Conservation (phyloP, 2,797 vertebrate genomes). For the Epinephelus awoara region DNA sequence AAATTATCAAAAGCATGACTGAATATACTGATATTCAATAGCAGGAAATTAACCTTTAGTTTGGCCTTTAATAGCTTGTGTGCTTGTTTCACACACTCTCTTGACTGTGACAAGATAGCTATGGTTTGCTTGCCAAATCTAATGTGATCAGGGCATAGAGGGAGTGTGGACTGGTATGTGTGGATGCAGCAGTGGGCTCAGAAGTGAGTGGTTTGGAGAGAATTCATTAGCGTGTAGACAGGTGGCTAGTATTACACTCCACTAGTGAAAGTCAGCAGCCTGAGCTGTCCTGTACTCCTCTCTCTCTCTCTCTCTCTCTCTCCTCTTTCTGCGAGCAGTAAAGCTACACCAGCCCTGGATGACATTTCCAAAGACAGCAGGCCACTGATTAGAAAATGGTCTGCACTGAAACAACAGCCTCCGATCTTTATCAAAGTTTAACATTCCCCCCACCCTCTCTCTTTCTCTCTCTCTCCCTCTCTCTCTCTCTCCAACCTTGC, state of each 20-base stretch:
- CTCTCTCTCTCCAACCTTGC: slow-evolving; percentile 55
- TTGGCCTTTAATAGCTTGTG: not conserved
- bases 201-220: slow-evolving; percentile 82
- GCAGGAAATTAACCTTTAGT: not conserved
- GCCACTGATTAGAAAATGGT: slow-evolving; percentile 88
- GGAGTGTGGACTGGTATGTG: slow-evolving; percentile 51
- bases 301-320: slow-evolving; percentile 16
- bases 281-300: slow-evolving; percentile 54
- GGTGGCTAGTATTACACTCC: slow-evolving; percentile 86
- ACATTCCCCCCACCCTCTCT: slow-evolving; percentile 67
- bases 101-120: slow-evolving; percentile 41
- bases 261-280: slow-evolving; percentile 81
- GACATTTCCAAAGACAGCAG: slow-evolving; percentile 84
- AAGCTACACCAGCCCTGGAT: slow-evolving; percentile 81
- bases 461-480: slow-evolving; percentile 32
- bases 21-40: not conserved
- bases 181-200: slow-evolving; percentile 43
- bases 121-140: slow-evolving; percentile 50
- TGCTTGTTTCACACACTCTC: slow-evolving; percentile 37
- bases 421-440: slow-evolving; percentile 87
- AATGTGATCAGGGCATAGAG: slow-evolving; percentile 70
- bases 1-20: slow-evolving; percentile 6
- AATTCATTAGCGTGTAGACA: slow-evolving; percentile 88
- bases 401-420: slow-evolving; percentile 86
- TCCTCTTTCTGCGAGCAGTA: slow-evolving; percentile 59